phyloP scores from a whole-genome alignment of 64 coral and sea anemone genomes.

The Anthopleura sola region DNA sequence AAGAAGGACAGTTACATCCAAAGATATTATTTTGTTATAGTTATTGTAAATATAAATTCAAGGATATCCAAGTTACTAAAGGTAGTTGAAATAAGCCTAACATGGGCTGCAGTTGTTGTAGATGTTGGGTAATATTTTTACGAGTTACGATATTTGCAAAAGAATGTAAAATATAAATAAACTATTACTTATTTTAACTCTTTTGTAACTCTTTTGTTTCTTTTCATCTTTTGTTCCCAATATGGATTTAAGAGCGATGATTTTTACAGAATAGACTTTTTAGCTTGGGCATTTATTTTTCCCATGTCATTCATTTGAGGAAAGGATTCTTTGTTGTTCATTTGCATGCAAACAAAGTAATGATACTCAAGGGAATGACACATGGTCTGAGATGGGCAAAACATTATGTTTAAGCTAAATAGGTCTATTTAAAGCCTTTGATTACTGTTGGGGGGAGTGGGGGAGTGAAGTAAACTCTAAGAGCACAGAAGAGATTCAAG shows the following conservation, averaged over 20 bases:
- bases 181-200: not conserved
- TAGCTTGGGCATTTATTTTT: not conserved
- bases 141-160: not conserved
- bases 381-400: too few species aligned
- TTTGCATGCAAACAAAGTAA: too few species aligned
- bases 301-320: too few species aligned
- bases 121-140: not conserved
- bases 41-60: constrained; percentile 8
- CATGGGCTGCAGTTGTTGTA: not conserved
- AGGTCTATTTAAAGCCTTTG: too few species aligned
- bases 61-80: not conserved
- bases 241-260: not conserved
- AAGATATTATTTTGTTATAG: constrained; percentile 3
- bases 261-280: too few species aligned
- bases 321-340: too few species aligned
- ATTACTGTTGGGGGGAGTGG: too few species aligned
- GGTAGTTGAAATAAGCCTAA: not conserved
- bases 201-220: not conserved
- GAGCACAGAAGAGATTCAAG: too few species aligned
- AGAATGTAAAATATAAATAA: constrained; percentile 2
- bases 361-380: too few species aligned
- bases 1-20: not conserved
- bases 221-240: not conserved
- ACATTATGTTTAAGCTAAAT: too few species aligned
- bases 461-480: too few species aligned